These are phyloP conservation scores for Iselma pallidipennis DNA, from an alignment of 2,888 invertebrate genomes.

Conservation along the genomic window DNA sequence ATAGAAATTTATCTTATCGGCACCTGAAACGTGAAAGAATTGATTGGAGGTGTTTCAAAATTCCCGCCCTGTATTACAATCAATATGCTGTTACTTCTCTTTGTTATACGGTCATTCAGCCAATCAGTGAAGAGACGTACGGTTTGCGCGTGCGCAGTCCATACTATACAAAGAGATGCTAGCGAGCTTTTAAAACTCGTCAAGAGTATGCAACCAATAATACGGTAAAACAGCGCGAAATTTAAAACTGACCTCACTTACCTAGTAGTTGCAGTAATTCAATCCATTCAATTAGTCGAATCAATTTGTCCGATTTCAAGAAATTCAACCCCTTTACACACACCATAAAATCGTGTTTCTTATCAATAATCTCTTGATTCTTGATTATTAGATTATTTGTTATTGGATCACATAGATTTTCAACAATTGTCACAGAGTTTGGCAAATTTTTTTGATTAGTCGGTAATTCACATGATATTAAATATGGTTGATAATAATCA, in stretches of 20 bases:
- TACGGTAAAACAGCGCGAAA: conserved; percentile 59
- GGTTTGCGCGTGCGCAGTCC: too few relatives aligned
- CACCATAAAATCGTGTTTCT: conserved; percentile 82
- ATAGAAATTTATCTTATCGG: conserved; percentile 86
- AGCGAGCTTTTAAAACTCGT: too few relatives aligned
- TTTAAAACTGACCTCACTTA: conserved; percentile 84
- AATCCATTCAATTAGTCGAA: conserved; percentile 91
- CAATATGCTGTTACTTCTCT: too few relatives aligned
- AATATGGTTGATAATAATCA: conserved; percentile 87
- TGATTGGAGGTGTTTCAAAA: too few relatives aligned
- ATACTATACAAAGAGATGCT: too few relatives aligned
- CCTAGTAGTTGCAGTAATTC: conserved; percentile 84
- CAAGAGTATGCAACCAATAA: conserved; percentile 48
- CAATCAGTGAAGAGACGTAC: too few relatives aligned
- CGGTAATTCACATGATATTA: conserved; percentile 87
- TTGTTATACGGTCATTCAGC: too few relatives aligned
- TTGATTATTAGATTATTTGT: conserved; percentile 83
- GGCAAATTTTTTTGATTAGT: conserved; percentile 73
- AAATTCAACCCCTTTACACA: conserved; percentile 95
- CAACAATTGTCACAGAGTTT: conserved; percentile 83
- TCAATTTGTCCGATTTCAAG: conserved; percentile 86
- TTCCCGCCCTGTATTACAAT: background rate
- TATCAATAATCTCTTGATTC: conserved; percentile 64
- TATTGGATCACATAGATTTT: conserved; percentile 80
- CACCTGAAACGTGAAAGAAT: conserved; percentile 75